Evolutionary conservation across 2,797 vertebrate species (phyloP).

Genomic region (Micropoecilia bifurca): DNA sequence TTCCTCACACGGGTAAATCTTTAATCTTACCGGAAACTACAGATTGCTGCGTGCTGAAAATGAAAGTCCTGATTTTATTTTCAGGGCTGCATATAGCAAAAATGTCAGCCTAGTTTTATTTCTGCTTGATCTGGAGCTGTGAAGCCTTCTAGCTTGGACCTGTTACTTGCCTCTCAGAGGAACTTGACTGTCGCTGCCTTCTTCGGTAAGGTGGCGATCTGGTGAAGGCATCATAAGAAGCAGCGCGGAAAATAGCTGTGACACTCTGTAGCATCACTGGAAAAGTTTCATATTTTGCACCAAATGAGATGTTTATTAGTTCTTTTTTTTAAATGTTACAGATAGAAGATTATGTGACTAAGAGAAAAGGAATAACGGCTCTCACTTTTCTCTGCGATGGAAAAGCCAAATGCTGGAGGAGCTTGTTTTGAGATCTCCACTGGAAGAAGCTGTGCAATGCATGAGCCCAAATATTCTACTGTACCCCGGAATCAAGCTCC

Average conservation of each 20-base stretch:
- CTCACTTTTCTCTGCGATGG: constrained; percentile 47
- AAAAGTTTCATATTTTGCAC: constrained; percentile 81
- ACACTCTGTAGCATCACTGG: constrained; percentile 58
- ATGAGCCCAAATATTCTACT: constrained; percentile 82
- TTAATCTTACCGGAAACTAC: constrained; percentile 29
- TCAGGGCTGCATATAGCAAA: constrained; percentile 30
- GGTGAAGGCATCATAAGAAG: constrained; percentile 61
- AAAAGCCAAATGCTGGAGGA: constrained; percentile 79
- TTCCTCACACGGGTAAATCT: constrained; percentile 17
- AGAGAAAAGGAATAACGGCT: constrained; percentile 53
- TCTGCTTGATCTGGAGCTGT: constrained; percentile 43
- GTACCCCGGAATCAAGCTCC: constrained; percentile 47
- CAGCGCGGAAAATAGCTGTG: constrained; percentile 73
- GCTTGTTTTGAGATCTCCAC: constrained; percentile 72
- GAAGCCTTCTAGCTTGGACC: constrained; percentile 32
- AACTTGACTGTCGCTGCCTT: constrained; percentile 12
- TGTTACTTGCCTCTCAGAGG: constrained; percentile 41
- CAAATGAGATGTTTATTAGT: constrained; percentile 67
- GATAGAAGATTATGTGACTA: constrained; percentile 79
- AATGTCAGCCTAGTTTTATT: constrained; percentile 33
- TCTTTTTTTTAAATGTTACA: constrained; percentile 62
- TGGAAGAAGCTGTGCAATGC: constrained; percentile 92
- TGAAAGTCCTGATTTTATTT: constrained; percentile 40
- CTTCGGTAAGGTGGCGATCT: constrained; percentile 23
- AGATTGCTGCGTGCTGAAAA: constrained; percentile 44